A percentile compares a stretch with the other conserved stretches of the same genome.
Conservation (phyloP, 2,888 invertebrate genomes). For the Pachymerium ferrugineum region DNA sequence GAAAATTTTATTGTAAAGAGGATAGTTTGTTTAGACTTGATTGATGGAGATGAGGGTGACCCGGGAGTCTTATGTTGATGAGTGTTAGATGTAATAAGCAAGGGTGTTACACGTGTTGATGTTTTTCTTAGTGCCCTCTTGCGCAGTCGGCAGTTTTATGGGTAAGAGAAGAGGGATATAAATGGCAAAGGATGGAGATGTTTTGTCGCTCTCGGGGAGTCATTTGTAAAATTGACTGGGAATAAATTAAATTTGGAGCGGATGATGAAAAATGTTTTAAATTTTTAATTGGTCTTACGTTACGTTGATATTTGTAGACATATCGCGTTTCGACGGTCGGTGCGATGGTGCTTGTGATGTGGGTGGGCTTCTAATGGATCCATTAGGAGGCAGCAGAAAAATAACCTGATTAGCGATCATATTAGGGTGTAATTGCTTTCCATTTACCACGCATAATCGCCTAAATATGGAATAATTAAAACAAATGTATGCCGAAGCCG, state of each 20-base stretch:
- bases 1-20: background rate
- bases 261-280: slow-evolving; percentile 27
- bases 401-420: slow-evolving; percentile 34
- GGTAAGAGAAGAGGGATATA: background rate
- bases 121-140: background rate
- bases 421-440: slow-evolving; percentile 35
- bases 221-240: slow-evolving; percentile 18
- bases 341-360: slow-evolving; percentile 17
- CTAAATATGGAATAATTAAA: slow-evolving; percentile 35
- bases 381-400: slow-evolving; percentile 30
- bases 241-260: slow-evolving; percentile 25
- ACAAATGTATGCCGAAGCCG: slow-evolving; percentile 31
- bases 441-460: slow-evolving; percentile 33
- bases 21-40: no score
- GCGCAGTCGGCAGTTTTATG: background rate
- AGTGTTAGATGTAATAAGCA: background rate
- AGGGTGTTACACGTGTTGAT: no score
- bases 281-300: slow-evolving; percentile 23
- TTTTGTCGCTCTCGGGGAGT: background rate
- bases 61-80: background rate
- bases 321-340: slow-evolving; percentile 11
- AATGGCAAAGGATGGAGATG: background rate
- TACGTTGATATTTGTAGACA: slow-evolving; percentile 19
- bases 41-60: slow-evolving; percentile 3
- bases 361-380: slow-evolving; percentile 18